Evolutionary conservation across 2,797 vertebrate species (phyloP), one percentile per base, ranked within the genome.

Genomic region (Centroberyx gerrardi): DNA sequence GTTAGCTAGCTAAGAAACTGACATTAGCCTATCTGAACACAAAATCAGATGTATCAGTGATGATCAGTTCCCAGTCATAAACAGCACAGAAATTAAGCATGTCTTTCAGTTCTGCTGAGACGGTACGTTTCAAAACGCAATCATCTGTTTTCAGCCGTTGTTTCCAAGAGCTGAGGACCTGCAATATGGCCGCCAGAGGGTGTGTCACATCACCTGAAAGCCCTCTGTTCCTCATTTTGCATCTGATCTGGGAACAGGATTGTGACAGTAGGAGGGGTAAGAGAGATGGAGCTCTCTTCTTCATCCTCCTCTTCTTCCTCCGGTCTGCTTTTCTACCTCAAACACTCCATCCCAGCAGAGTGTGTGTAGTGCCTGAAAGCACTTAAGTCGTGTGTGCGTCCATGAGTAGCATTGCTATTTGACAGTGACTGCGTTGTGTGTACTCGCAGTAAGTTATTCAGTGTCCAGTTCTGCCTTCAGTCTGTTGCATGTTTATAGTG

Each of bases 341-440:
- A 49, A 28, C 29, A 18, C 49, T 62, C 17, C 27, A 10, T 63
- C 51, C 15, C 15, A 55, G 58, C 27, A 22, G 31, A 14, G 60
- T 42, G 31, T 44, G 31, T 61, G n/a, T 52, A 28, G 36, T 29
- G 52, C 42, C 10, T 2, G 22, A 22, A 29, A 42, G 38, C 74
- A 36, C 36, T 73, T 76, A 72, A 51, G 29, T 48, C 51, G 27
- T 33, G 55, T 55, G 29, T 27, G 38, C 56, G 29, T 51, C 10
- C 62, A 31, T 38, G 22, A 38, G 14, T 65, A 49, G n/a, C 4
- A 27, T 5, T 62, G 66, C 17, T 46, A 29, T 48, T 29, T 48
- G 27, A 18, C 17, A 33, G 14, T 1, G 40, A 1, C n/a, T 29
- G 22, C 38, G 33, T 13, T 29, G 28, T 48, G 29, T 58, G 53